Evolutionary conservation across 2,797 vertebrate species (phyloP).

Genomic region (Manis pentadactyla): DNA sequence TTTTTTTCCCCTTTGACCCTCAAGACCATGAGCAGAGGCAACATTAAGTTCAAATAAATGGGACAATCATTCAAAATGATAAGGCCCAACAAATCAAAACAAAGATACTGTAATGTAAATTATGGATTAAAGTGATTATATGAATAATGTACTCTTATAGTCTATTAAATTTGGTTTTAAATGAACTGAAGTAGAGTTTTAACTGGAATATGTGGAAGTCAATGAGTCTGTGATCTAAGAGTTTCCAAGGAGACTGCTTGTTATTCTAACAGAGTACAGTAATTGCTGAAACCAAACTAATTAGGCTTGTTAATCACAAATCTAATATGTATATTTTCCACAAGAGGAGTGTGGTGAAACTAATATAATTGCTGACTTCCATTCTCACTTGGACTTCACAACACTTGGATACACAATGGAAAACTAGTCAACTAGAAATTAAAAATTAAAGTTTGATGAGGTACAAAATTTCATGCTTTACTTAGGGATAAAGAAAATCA

Average conservation of each 20-base stretch:
- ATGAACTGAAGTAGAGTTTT: conserved; percentile 32
- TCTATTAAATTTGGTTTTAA: conserved; percentile 22
- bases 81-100: not conserved
- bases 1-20: not conserved
- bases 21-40: not conserved
- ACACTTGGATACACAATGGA: not conserved
- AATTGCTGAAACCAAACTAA: conserved; percentile 58
- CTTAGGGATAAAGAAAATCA: not conserved
- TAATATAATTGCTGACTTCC: not conserved
- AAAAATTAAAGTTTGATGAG: conserved; percentile 59
- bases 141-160: not conserved
- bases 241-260: conserved; percentile 39
- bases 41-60: not conserved
- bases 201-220: not conserved
- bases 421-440: conserved; percentile 59
- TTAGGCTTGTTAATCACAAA: conserved; percentile 45
- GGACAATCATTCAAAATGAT: not conserved
- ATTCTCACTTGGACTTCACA: conserved; percentile 46
- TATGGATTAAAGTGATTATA: not conserved
- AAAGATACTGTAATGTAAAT: not conserved
- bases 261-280: not conserved
- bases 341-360: conserved; percentile 16
- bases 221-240: not conserved
- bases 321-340: conserved; percentile 5
- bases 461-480: conserved; percentile 45